Evolutionary conservation across 2,797 vertebrate species (phyloP).

Genomic region (Myotis myotis): DNA sequence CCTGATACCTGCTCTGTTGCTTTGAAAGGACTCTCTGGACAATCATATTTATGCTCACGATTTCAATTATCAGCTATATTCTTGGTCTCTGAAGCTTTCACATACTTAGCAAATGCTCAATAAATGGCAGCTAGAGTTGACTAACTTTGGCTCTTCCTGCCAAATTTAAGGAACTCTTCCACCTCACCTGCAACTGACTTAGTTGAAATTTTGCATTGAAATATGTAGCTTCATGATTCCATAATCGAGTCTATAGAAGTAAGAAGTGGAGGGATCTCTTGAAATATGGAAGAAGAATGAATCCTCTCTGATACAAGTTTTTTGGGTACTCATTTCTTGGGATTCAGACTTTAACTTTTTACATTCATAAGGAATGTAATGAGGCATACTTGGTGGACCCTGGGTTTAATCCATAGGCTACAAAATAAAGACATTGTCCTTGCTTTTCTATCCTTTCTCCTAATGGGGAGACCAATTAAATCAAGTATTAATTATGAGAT

Average conservation of each 20-base stretch:
- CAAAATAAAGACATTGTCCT: neutral
- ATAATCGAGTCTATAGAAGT: neutral
- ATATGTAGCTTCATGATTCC: neutral
- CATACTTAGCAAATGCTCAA: too few species aligned
- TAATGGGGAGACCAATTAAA: neutral
- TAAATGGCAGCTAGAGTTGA: too few species aligned
- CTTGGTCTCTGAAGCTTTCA: conserved; percentile 2
- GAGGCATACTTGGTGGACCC: neutral
- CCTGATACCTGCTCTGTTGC: neutral
- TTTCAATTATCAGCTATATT: neutral
- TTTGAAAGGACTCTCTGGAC: neutral
- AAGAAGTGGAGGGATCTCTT: neutral
- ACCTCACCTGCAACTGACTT: neutral
- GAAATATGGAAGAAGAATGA: neutral
- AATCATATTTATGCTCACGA: neutral
- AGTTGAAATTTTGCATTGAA: conserved; percentile 46
- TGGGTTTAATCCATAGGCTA: neutral
- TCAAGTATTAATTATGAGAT: neutral
- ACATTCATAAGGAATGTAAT: neutral
- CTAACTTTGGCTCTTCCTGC: too few species aligned
- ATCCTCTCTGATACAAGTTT: neutral
- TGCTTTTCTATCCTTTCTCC: neutral
- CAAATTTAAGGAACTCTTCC: neutral
- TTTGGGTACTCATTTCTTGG: neutral
- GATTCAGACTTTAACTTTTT: neutral